These are phyloP conservation scores for Bos javanicus DNA, from an alignment of 2,113 vertebrate genomes.

Conservation along the genomic window DNA sequence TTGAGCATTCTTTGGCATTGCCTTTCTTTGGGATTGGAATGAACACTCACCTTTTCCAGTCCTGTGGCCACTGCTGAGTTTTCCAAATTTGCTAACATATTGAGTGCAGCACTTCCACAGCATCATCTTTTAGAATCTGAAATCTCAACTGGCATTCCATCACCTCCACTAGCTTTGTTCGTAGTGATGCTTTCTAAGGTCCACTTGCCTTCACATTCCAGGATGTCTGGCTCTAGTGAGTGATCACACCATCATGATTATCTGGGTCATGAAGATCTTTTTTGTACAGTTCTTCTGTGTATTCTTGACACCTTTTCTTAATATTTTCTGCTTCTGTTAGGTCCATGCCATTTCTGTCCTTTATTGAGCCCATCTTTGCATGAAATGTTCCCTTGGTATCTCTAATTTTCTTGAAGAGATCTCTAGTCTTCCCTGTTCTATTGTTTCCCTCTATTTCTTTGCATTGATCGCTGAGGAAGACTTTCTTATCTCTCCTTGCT, in stretches of 20 bases:
- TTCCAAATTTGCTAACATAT: background rate
- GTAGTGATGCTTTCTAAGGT: background rate
- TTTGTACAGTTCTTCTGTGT: background rate
- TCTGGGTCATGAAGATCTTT: rapidly evolving
- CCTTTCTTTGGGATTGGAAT: background rate
- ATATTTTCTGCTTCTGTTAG: background rate
- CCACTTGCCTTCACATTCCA: background rate
- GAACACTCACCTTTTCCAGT: background rate
- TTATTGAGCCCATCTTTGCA: background rate
- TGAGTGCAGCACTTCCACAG: background rate
- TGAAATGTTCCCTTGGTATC: background rate
- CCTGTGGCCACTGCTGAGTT: background rate
- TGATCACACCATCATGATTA: background rate
- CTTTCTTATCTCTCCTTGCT: background rate
- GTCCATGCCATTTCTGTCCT: background rate
- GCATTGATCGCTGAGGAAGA: background rate
- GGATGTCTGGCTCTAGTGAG: background rate
- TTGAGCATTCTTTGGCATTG: background rate
- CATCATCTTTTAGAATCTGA: background rate
- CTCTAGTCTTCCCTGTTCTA: background rate
- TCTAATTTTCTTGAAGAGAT: background rate
- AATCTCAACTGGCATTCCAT: background rate
- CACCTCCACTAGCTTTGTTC: background rate
- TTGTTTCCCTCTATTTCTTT: background rate
- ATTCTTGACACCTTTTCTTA: background rate